Base-by-base conservation (phyloP, 64 coral and sea anemone species). In the Stylophora pistillata region DNA sequence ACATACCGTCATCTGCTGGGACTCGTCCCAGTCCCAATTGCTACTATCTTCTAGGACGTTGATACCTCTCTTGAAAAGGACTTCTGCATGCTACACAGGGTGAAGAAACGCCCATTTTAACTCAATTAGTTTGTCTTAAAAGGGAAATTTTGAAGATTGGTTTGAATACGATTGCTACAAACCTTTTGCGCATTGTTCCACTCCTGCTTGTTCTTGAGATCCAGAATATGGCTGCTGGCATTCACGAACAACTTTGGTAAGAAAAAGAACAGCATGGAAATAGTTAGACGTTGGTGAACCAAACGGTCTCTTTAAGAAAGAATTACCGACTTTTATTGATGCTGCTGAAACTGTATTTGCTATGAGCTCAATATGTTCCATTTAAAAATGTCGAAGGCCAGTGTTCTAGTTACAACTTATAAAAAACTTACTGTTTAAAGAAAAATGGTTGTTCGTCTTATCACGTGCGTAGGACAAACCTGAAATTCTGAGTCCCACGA, bases 181-280 rank as follows among this genome's bases (percentile, higher is more conserved):
- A 91, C 90, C 90, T 91, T 91, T 54, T 83, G 83, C 21, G 84
- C 64, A 17, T 86, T 86, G 33, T 37, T 77, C 90, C 90, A 91
- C 16, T 91, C 90, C 17, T 91, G 47, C 34, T 86, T 86, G 71
- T 91, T 91, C 32, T 76, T 86, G 74, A 77, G 83, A 58, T 91
- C 90, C 57, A 91, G 47, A 25, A 91, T 60, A 56, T 91, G 90
- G 37, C 90, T 91, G 21, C 90, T 85, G 1, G 84, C 26, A 69
- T 84, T 84, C 62, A 78, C 57, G 53, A 89, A 89, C n/a, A 65
- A 69, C 65, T 82, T 23, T 74, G 17, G 15, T 27, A 30, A 0
- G 14, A 13, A 14, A 55, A 78, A 2, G 30, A 55, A 76, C 5
- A 2, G 20, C 52, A 76, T 4, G 21, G 25, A 71, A 71, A 55